Base-by-base conservation (phyloP, 1,140 invertebrate species). In the Zaprionus nigranus region DNA sequence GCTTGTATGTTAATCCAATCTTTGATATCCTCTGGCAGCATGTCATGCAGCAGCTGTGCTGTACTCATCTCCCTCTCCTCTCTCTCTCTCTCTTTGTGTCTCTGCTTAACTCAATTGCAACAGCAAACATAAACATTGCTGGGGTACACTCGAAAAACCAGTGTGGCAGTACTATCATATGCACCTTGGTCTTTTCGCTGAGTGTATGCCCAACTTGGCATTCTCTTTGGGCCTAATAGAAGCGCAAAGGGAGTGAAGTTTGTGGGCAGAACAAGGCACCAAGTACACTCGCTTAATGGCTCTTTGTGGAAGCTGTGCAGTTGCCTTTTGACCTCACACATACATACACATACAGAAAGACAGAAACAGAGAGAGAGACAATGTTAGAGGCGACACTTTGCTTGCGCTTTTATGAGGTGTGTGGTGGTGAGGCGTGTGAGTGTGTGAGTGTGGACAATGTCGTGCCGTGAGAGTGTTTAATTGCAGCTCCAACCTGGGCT, bases 331-430 rank as follows among this genome's bases (percentile, higher is more conserved):
- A 40, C 66, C 28, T 58, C 26, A 56, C 30, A 57, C 38, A 34
- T n/a, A 65, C 24, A 63, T 53, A 63, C 17, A 38, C 20, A 58
- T 30, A 40, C n/a, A n/a, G n/a, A n/a, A n/a, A n/a, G n/a, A n/a
- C n/a, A n/a, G n/a, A n/a, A n/a, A n/a, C n/a, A n/a, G n/a, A 17
- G 4, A 28, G 1, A 17, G 2, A 69, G 49, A 69, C 59, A 75
- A 63, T 63, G 72, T 75, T 75, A 24, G 38, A 30, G 72, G 67
- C 40, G 69, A 75, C 72, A 70, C 30, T 75, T 62, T 75, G 40
- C 59, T 24, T 70, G 58, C 36, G 58, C 43, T 75, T 75, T 75
- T 75, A 75, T 63, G 54, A 54, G 40, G 11, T 22, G 40, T 26
- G 38, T 70, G n/a, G n/a, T n/a, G n/a, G n/a, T n/a, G n/a, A n/a